A percentile compares a stretch with the other conserved stretches of the same genome.
These are phyloP conservation scores for Hippocampus mohnikei DNA, from an alignment of 2,113 vertebrate species.

Conservation along the genomic window DNA sequence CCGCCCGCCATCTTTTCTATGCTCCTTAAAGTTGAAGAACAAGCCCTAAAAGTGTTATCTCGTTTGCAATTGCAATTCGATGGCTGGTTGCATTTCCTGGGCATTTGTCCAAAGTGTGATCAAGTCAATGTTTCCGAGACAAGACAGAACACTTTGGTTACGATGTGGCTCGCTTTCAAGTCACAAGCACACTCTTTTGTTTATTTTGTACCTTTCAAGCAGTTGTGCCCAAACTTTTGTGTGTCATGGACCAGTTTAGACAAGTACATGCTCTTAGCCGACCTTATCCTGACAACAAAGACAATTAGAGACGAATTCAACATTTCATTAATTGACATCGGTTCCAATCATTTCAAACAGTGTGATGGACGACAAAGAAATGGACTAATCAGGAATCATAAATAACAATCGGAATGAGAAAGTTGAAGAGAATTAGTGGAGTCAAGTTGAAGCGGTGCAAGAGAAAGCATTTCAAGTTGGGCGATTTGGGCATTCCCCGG, in stretches of 20 bases:
- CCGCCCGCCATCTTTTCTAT: constrained; percentile 23
- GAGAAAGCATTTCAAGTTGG: constrained; percentile 57
- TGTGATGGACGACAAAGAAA: too few relatives aligned
- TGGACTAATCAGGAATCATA: background rate
- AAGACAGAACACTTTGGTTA: constrained; percentile 12
- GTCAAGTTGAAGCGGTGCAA: constrained; percentile 42
- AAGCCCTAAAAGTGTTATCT: constrained; percentile 48
- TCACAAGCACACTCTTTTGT: too few relatives aligned
- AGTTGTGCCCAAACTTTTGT: too few relatives aligned
- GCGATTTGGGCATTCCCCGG: constrained; percentile 43
- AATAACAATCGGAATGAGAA: constrained; percentile 38
- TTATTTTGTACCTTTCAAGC: too few relatives aligned
- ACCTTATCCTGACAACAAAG: too few relatives aligned
- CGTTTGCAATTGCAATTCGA: constrained; percentile 58
- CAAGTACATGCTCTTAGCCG: too few relatives aligned
- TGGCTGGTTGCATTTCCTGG: constrained; percentile 39
- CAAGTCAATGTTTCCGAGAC: constrained; percentile 23
- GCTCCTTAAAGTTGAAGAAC: constrained; percentile 48
- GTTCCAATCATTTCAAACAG: too few relatives aligned
- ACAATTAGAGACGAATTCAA: too few relatives aligned
- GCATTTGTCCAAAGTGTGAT: constrained; percentile 41
- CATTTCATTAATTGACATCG: too few relatives aligned
- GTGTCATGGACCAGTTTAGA: too few relatives aligned
- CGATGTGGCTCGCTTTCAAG: too few relatives aligned
- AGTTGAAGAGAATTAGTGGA: constrained; percentile 54